A percentile compares a stretch with the other conserved stretches of the same genome.
phyloP scores from a whole-genome alignment of 2,797 vertebrate genomes.

The Centroberyx gerrardi region DNA sequence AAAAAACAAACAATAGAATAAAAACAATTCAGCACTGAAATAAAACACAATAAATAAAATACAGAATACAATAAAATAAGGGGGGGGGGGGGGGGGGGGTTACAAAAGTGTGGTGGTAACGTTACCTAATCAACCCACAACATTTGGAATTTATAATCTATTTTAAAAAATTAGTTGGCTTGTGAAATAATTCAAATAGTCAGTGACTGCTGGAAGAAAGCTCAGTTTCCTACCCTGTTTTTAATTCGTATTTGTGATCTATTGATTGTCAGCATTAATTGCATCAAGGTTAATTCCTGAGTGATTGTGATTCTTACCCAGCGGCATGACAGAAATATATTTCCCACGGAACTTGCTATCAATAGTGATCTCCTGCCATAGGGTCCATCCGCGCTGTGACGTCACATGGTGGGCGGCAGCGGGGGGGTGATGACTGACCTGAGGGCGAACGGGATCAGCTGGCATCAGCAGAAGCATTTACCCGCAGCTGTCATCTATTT shows the following conservation, averaged over 20 bases:
- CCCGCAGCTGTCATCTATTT: neutral
- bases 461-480: constrained; percentile 26
- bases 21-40: too few relatives aligned
- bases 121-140: too few relatives aligned
- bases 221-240: neutral
- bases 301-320: constrained; percentile 83
- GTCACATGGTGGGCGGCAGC: constrained; percentile 94
- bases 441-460: constrained; percentile 46
- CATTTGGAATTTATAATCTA: too few relatives aligned
- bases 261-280: neutral
- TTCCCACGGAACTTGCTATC: constrained; percentile 98
- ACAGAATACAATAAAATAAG: too few relatives aligned
- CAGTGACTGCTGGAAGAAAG: too few relatives aligned
- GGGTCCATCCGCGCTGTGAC: constrained; percentile 92
- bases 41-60: too few relatives aligned
- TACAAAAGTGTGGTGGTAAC: too few relatives aligned
- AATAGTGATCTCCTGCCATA: constrained; percentile 97
- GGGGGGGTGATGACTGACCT: constrained; percentile 97
- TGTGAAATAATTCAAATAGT: too few relatives aligned
- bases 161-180: too few relatives aligned
- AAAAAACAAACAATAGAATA: too few relatives aligned
- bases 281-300: neutral
- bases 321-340: constrained; percentile 96
- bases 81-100: too few relatives aligned
- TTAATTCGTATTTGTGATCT: neutral